Base-by-base conservation (phyloP, 2,888 invertebrate species). In the Synergus umbraculus region DNA sequence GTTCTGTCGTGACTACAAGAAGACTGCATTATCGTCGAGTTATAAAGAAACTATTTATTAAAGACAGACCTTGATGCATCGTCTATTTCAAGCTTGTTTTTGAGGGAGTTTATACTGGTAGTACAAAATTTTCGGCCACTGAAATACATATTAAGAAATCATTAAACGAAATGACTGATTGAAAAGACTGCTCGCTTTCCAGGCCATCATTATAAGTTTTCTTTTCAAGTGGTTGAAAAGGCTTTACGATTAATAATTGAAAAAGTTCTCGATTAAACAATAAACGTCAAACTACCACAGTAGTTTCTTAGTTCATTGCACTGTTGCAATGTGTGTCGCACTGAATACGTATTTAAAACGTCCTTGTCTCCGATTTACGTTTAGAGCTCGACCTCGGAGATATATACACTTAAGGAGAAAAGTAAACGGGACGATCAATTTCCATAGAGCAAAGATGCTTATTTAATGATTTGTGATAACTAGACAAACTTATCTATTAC, bases 1-100 rank as follows among this genome's bases (percentile, higher is more conserved):
- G 12, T 22, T 22, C 8, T 22, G 2, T 18, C 18, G 18, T 18
- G 60, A 60, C 22, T 60, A 37, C 37, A 37, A 37, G 37, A 37
- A 37, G 37, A 37, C 37, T 37, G 8, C 4, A 46, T 13, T 46
- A 46, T 46, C 46, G 13, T 46, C 12, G 13, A 46, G 12, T 46
- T 37, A 37, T 60, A 60, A 18, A 60, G 60, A 60, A 29, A 60
- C 22, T 60, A 60, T 60, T 60, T 22, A 60, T 60, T 60, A 60
- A 22, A 60, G 22, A 2, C 22, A 3, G 9, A 60, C 5, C 37
- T 0, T 37, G 37, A 37, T 37, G 5, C 37, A 37, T 37, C 37
- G 37, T 37, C 37, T 37, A 37, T 7, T 37, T 4, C 37, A 37
- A 37, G 37, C 37, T 37, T 37, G 37, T 29, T 3, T 29, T 29